Percentiles rank a stretch among this genome's conserved stretches.
Conservation (phyloP, 1,140 invertebrate species). For the Oncopodura yosiiana region DNA sequence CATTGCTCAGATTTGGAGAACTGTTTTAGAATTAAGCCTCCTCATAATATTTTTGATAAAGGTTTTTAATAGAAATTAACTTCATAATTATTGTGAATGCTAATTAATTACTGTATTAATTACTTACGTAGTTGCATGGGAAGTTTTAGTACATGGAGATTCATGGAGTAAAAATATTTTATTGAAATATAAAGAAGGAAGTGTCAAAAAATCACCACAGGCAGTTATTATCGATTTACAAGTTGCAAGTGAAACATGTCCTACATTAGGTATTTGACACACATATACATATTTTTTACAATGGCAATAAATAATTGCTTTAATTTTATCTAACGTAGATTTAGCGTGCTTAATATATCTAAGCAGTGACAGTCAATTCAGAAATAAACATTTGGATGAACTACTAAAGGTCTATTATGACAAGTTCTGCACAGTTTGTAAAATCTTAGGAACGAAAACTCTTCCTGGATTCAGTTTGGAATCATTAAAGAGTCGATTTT, state of each 20-base stretch:
- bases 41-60: too few relatives aligned
- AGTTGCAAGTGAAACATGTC: conserved; percentile 16
- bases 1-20: too few relatives aligned
- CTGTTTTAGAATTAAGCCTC: too few relatives aligned
- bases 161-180: conserved; percentile 30
- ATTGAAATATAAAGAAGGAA: conserved; percentile 17
- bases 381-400: conserved; percentile 2
- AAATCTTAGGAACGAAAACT: not conserved
- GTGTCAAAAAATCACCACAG: not conserved
- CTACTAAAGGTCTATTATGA: conserved; percentile 17
- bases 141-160: conserved; percentile 40
- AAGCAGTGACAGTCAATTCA: conserved; percentile 11
- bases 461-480: conserved; percentile 12
- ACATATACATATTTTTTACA: too few relatives aligned
- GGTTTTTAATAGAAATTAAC: too few relatives aligned
- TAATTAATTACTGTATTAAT: too few relatives aligned
- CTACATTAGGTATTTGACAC: too few relatives aligned
- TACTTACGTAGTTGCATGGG: too few relatives aligned
- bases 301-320: too few relatives aligned
- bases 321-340: too few relatives aligned
- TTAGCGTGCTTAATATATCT: conserved; percentile 25
- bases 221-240: conserved; percentile 25
- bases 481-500: conserved; percentile 14
- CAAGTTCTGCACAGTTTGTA: conserved; percentile 11
- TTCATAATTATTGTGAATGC: too few relatives aligned